Evolutionary conservation across 2,797 vertebrate species (phyloP).

Genomic region (Aldrovandia affinis): DNA sequence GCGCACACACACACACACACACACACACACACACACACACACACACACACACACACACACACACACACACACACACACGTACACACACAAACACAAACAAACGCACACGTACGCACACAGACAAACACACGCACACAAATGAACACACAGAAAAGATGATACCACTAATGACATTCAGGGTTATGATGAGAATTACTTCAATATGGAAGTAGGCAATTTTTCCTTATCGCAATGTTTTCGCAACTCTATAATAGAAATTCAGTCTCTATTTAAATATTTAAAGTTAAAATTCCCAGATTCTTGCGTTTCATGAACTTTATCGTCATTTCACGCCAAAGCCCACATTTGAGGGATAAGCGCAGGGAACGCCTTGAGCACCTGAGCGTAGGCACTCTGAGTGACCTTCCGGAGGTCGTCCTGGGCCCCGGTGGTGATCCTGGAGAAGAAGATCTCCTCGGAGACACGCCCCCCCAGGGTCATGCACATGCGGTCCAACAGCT

Average conservation of each 20-base stretch:
- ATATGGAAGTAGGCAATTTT: background rate
- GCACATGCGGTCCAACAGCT: slow-evolving; percentile 95
- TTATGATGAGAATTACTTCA: background rate
- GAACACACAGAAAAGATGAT: background rate
- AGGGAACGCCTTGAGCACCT: slow-evolving; percentile 61
- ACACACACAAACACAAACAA: no score
- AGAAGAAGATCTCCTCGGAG: slow-evolving; percentile 93
- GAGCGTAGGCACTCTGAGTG: slow-evolving; percentile 95
- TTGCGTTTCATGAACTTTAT: background rate
- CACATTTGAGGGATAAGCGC: background rate
- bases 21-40: background rate
- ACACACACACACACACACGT: background rate
- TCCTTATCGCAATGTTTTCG: background rate
- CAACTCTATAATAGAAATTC: background rate
- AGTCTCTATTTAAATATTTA: background rate
- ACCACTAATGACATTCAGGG: background rate
- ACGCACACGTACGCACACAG: no score
- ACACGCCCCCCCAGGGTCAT: slow-evolving; percentile 94
- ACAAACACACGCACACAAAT: no score
- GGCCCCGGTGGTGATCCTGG: slow-evolving; percentile 90
- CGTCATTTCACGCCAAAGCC: no score
- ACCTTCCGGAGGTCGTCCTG: slow-evolving; percentile 95
- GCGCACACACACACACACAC: background rate
- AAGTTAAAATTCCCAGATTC: background rate
- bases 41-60: background rate